Evolutionary conservation across 30 jellyfish, hydroid and myxozoan genomes (phyloP).

Genomic region (Catostylus mosaicus): DNA sequence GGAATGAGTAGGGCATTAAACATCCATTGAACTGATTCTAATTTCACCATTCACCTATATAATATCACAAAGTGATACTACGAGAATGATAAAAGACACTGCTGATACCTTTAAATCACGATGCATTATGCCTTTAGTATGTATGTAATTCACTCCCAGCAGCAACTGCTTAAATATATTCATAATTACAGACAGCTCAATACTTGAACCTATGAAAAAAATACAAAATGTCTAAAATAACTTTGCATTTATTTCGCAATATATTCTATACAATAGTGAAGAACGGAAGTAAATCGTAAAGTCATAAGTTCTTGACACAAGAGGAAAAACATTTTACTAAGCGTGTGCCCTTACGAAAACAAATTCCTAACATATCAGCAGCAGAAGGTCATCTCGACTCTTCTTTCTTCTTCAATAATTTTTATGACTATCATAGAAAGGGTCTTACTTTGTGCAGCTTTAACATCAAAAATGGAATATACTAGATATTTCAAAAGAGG

Average conservation of each 20-base stretch:
- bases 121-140: slow-evolving; percentile 71
- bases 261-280: too few species aligned
- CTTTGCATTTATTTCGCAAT: neutral
- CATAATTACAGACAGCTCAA: slow-evolving; percentile 49
- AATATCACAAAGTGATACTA: neutral
- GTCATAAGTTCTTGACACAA: neutral
- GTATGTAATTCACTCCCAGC: slow-evolving; percentile 77
- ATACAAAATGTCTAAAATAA: neutral
- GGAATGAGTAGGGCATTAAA: neutral
- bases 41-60: too few species aligned
- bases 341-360: neutral
- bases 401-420: neutral
- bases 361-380: too few species aligned
- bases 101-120: slow-evolving; percentile 92
- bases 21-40: too few species aligned
- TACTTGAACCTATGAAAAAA: neutral
- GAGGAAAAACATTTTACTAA: too few species aligned
- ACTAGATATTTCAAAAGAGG: neutral
- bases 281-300: too few species aligned
- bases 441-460: neutral
- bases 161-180: slow-evolving; percentile 71
- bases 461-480: neutral
- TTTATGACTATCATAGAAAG: neutral
- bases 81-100: neutral
- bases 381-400: neutral